Conservation (phyloP, 30 jellyfish, hydroid and myxozoan genomes). For the Pelagia noctiluca region DNA sequence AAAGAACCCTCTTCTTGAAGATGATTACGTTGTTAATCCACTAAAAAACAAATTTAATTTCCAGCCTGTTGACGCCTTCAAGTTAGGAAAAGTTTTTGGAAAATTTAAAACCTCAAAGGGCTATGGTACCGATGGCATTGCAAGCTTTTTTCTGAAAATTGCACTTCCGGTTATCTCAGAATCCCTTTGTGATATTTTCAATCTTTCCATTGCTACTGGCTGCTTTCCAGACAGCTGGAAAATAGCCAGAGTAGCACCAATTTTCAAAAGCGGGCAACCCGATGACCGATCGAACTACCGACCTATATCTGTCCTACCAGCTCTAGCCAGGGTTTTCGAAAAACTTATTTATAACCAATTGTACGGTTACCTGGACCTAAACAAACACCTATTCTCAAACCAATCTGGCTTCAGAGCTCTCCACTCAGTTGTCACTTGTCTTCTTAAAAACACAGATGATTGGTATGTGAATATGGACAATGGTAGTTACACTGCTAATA, state of each 20-base stretch:
- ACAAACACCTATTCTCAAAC: background rate
- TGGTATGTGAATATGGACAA: no score
- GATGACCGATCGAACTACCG: conserved; percentile 3
- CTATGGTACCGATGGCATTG: background rate
- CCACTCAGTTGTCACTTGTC: background rate
- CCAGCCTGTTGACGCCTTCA: no score
- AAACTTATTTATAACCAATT: background rate
- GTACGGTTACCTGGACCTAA: background rate
- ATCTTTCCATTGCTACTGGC: background rate
- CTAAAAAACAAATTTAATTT: no score
- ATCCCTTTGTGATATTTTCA: background rate
- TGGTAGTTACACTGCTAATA: no score
- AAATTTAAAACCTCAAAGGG: no score
- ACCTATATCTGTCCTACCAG: conserved; percentile 10
- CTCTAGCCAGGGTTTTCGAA: background rate
- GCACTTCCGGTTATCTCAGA: background rate
- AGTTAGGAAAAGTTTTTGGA: no score
- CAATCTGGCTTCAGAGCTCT: conserved; percentile 15
- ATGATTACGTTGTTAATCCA: no score
- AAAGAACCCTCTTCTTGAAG: no score
- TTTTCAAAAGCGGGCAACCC: conserved; percentile 22
- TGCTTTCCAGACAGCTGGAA: conserved; percentile 26
- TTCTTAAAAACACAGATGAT: no score
- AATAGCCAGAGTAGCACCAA: conserved; percentile 42
- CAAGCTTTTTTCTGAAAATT: background rate